These are phyloP conservation scores for Chromis chromis DNA, from an alignment of 2,797 vertebrate genomes.

Conservation along the genomic window DNA sequence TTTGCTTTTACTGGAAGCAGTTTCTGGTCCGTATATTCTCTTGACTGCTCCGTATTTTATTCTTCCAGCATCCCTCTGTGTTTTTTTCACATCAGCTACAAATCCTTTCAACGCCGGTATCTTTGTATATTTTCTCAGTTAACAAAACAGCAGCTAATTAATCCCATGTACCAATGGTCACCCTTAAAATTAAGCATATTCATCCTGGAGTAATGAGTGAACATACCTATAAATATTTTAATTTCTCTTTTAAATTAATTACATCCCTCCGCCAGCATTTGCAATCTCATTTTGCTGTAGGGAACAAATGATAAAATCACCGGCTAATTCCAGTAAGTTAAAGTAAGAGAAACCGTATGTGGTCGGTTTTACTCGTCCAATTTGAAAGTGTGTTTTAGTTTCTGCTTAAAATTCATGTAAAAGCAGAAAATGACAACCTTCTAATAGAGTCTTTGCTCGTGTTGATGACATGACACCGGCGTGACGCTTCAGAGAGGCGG, in stretches of 20 bases:
- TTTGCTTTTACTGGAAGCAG: neutral
- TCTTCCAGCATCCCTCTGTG: neutral
- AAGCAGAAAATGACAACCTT: neutral
- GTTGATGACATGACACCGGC: neutral
- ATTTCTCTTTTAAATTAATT: constrained; percentile 65
- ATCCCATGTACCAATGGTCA: constrained; percentile 52
- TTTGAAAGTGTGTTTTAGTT: constrained; percentile 21
- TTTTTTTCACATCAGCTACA: neutral
- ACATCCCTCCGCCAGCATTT: constrained; percentile 48
- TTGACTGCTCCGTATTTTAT: neutral
- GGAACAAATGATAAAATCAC: constrained; percentile 54
- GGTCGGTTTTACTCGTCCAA: constrained; percentile 18
- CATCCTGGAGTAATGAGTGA: constrained; percentile 43
- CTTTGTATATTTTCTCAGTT: constrained; percentile 24
- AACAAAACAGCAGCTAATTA: constrained; percentile 41
- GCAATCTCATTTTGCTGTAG: constrained; percentile 57
- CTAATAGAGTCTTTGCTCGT: neutral
- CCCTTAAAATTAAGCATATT: constrained; percentile 42
- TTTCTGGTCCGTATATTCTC: constrained; percentile 1
- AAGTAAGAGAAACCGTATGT: constrained; percentile 33
- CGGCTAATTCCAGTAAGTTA: constrained; percentile 47
- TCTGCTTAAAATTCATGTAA: neutral
- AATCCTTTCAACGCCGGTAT: constrained; percentile 1
- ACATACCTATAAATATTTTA: constrained; percentile 55
- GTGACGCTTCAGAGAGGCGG: neutral